These are phyloP conservation scores for Noturus placidus DNA, from an alignment of 2,113 vertebrate genomes.

Conservation along the genomic window DNA sequence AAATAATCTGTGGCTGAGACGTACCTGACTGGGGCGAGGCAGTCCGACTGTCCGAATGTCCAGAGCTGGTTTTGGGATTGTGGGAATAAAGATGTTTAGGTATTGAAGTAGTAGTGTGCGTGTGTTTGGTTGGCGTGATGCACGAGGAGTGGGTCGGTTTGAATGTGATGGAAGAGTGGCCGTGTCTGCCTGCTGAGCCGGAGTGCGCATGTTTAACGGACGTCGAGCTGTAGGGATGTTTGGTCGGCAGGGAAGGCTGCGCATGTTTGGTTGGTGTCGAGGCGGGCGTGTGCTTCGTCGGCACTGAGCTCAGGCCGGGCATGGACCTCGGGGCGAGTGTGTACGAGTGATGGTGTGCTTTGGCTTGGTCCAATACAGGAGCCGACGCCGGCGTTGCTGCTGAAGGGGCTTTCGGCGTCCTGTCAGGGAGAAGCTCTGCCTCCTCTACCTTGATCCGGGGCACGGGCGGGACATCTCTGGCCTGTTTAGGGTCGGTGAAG, in stretches of 20 bases:
- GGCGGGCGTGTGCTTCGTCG: slow-evolving; percentile 27
- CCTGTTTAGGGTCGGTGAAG: slow-evolving; percentile 67
- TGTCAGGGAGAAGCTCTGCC: slow-evolving; percentile 58
- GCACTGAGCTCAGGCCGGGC: slow-evolving; percentile 10
- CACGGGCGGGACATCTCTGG: slow-evolving; percentile 61
- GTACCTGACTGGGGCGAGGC: slow-evolving; percentile 59
- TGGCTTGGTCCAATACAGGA: slow-evolving; percentile 63
- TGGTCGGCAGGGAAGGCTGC: slow-evolving; percentile 5
- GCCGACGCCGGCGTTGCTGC: slow-evolving; percentile 42
- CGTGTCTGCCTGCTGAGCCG: slow-evolving; percentile 35
- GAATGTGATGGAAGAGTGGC: slow-evolving; percentile 20
- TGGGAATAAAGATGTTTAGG: slow-evolving; percentile 37
- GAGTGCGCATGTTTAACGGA: slow-evolving; percentile 44
- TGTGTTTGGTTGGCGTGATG: slow-evolving; percentile 26
- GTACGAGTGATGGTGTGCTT: slow-evolving; percentile 58
- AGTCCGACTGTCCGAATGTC: slow-evolving; percentile 62
- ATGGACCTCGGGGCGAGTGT: slow-evolving; percentile 18
- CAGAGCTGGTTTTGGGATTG: slow-evolving; percentile 63
- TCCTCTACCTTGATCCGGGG: slow-evolving; percentile 73
- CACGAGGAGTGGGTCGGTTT: slow-evolving; percentile 22
- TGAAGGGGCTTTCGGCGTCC: slow-evolving; percentile 54
- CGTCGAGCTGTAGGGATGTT: slow-evolving; percentile 6
- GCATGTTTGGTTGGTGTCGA: slow-evolving; percentile 25
- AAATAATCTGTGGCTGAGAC: background rate
- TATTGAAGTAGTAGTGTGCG: slow-evolving; percentile 8